Percentiles rank a stretch among this genome's conserved stretches.
These are phyloP conservation scores for Hemiprocne comata DNA, from an alignment of 2,113 vertebrate genomes.

Conservation along the genomic window DNA sequence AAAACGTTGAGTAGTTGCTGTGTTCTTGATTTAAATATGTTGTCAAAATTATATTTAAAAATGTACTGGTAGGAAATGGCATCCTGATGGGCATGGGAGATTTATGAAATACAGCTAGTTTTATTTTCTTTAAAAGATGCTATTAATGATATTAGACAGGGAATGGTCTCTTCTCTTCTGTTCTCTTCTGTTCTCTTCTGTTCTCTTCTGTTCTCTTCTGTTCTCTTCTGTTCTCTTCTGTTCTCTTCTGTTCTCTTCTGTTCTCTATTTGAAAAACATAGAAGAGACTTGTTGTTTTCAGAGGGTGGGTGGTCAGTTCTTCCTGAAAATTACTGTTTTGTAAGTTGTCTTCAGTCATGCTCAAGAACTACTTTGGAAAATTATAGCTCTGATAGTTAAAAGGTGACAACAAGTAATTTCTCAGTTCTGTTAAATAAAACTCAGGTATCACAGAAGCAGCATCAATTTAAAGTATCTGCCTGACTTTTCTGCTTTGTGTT, in stretches of 20 bases:
- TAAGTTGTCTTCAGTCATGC: background rate
- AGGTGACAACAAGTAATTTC: slow-evolving; percentile 5
- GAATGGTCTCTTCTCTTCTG: background rate
- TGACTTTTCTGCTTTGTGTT: background rate
- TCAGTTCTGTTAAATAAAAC: background rate
- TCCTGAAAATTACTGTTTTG: background rate
- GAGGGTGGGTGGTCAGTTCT: background rate
- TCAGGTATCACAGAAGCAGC: background rate
- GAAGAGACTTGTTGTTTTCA: background rate
- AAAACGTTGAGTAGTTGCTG: background rate
- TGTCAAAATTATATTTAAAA: background rate
- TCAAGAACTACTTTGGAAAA: slow-evolving; percentile 9
- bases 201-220: too few relatives aligned
- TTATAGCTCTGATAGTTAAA: background rate
- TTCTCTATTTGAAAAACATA: background rate
- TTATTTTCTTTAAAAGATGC: background rate
- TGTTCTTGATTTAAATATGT: background rate
- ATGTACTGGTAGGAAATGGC: background rate
- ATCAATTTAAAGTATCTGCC: background rate
- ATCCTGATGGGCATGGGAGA: background rate
- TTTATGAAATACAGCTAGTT: background rate
- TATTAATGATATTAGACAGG: background rate
- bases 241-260: rapidly evolving
- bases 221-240: rapidly evolving
- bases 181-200: too few relatives aligned